Conservation (phyloP, 2,888 invertebrate species). For the Nasonia oneida region DNA sequence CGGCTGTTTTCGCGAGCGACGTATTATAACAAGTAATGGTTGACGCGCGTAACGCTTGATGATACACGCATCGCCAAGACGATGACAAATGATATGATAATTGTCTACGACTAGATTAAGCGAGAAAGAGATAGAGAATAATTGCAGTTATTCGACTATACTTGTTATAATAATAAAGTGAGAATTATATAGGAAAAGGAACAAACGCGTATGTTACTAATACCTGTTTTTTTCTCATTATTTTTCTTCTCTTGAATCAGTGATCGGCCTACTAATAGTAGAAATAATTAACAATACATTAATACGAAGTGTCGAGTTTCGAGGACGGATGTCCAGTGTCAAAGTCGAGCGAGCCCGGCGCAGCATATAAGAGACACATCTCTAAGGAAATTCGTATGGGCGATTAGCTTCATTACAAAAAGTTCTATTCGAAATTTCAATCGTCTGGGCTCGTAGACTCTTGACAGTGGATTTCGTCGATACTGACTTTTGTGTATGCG, state of each 20-base stretch:
- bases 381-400: too few species aligned
- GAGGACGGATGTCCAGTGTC: conserved; percentile 26
- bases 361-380: neutral
- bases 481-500: conserved; percentile 49
- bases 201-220: conserved; percentile 67
- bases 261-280: conserved; percentile 67
- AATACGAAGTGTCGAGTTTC: conserved; percentile 37
- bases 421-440: neutral
- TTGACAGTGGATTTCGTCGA: conserved; percentile 41
- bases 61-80: conserved; percentile 16
- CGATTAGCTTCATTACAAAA: too few species aligned
- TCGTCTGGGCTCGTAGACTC: neutral
- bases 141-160: conserved; percentile 64
- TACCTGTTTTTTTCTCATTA: conserved; percentile 64
- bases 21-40: conserved; percentile 68
- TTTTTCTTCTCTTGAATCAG: conserved; percentile 58
- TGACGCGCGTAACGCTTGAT: conserved; percentile 7
- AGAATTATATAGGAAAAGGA: conserved; percentile 49
- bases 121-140: conserved; percentile 38
- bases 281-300: conserved; percentile 48
- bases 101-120: conserved; percentile 37
- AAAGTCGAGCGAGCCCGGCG: conserved; percentile 8
- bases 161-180: conserved; percentile 72
- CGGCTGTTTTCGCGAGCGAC: conserved; percentile 31
- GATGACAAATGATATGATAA: conserved; percentile 9